Conservation (phyloP, 2,113 vertebrate genomes). For the Dipodomys ordii region DNA sequence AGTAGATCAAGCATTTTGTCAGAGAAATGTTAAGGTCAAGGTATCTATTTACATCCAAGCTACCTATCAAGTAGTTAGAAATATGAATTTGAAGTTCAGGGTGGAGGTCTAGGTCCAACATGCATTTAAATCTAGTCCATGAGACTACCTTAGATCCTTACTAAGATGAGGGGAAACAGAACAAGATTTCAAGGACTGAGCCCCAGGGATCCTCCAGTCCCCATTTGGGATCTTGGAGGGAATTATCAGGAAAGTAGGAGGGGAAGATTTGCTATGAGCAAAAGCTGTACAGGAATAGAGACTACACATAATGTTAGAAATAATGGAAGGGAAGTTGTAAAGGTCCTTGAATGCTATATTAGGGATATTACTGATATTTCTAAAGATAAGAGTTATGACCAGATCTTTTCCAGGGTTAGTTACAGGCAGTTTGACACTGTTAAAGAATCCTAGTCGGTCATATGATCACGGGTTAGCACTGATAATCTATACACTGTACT, state of each 20-base stretch:
- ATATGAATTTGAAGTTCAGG: slow-evolving; percentile 27
- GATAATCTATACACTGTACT: not conserved
- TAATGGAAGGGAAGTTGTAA: not conserved
- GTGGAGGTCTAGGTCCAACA: slow-evolving; percentile 7
- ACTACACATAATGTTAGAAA: not conserved
- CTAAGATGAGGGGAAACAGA: not conserved
- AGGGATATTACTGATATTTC: not conserved
- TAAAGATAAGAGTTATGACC: not conserved
- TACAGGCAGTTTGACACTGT: too few relatives aligned
- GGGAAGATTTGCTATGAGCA: not conserved
- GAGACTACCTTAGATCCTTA: not conserved
- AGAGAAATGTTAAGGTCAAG: not conserved
- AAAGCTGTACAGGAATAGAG: not conserved
- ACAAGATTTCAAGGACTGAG: not conserved
- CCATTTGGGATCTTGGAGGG: not conserved
- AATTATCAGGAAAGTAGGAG: not conserved
- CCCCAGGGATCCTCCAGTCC: not conserved
- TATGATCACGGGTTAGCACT: not conserved
- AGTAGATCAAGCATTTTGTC: not conserved
- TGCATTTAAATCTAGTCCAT: slow-evolving; percentile 6
- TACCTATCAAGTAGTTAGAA: not conserved
- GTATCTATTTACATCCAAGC: not conserved
- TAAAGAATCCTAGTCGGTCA: not conserved
- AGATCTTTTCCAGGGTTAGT: not conserved
- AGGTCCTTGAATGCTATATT: slow-evolving; percentile 6